Percentiles rank a stretch among this genome's conserved stretches.
phyloP scores from a whole-genome alignment of 1,140 invertebrate species.

The Nylanderia fulva region DNA sequence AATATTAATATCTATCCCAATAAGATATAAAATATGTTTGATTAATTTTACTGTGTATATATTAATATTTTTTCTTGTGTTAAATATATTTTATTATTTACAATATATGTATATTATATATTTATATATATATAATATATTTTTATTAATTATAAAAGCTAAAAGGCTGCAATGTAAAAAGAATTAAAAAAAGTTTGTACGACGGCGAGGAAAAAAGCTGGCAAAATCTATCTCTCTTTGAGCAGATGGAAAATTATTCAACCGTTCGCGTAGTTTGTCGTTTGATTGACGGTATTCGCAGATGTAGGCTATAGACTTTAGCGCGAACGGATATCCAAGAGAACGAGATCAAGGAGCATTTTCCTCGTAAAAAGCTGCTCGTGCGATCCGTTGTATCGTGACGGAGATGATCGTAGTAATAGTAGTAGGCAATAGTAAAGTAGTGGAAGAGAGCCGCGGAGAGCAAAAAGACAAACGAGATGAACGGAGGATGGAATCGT shows the following conservation, averaged over 20 bases:
- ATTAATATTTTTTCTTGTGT: no score
- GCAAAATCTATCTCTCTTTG: neutral
- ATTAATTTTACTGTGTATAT: no score
- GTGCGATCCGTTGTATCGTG: constrained; percentile 46
- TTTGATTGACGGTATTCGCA: neutral
- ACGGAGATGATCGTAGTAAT: constrained; percentile 29
- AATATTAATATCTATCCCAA: no score
- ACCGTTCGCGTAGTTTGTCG: neutral
- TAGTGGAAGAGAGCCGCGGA: constrained; percentile 61
- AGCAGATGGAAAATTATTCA: neutral
- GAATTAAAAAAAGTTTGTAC: neutral
- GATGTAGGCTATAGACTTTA: constrained; percentile 1
- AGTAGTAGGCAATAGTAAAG: constrained; percentile 23
- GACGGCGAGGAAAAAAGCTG: neutral
- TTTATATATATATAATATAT: no score
- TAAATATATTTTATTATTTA: no score
- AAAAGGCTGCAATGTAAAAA: neutral
- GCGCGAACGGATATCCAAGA: neutral
- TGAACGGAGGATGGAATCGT: constrained; percentile 51
- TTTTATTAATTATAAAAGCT: no score
- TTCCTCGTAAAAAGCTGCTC: constrained; percentile 53
- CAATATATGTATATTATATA: no score
- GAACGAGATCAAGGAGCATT: constrained; percentile 16
- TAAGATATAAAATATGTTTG: no score
- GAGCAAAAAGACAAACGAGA: constrained; percentile 73